Conservation (phyloP, 2,113 vertebrate genomes). For the Myotis davidii region DNA sequence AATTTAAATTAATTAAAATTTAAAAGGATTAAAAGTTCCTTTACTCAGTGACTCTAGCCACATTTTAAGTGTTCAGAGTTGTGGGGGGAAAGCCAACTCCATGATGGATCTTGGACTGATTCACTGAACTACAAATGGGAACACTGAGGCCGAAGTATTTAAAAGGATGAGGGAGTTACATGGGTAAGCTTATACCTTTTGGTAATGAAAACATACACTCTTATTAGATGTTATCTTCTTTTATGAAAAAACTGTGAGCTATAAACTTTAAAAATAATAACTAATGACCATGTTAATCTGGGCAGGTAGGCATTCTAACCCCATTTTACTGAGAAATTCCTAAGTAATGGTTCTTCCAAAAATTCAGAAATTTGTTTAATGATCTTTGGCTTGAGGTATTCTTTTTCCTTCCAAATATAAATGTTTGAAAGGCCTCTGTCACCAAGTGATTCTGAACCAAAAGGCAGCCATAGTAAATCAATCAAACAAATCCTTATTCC, state of each 20-base stretch:
- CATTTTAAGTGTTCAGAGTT: background rate
- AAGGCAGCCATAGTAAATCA: background rate
- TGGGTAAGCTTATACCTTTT: background rate
- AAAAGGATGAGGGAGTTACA: background rate
- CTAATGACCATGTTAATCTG: constrained; percentile 24
- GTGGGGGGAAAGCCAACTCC: background rate
- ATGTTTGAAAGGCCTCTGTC: background rate
- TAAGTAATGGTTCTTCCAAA: background rate
- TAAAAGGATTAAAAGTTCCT: background rate
- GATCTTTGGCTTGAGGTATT: constrained; percentile 14
- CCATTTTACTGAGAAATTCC: constrained; percentile 6
- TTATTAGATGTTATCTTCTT: background rate
- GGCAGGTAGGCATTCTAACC: background rate
- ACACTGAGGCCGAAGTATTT: background rate
- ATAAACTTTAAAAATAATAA: background rate
- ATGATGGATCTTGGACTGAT: background rate
- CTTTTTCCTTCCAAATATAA: background rate
- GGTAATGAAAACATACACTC: background rate
- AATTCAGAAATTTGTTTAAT: constrained; percentile 19
- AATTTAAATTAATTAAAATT: background rate
- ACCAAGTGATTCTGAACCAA: constrained; percentile 44
- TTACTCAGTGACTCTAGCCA: background rate
- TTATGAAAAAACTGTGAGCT: background rate
- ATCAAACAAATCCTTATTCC: background rate
- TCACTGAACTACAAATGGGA: background rate